These are phyloP conservation scores for Neoarius graeffei DNA, from an alignment of 2,113 vertebrate species.

Conservation along the genomic window DNA sequence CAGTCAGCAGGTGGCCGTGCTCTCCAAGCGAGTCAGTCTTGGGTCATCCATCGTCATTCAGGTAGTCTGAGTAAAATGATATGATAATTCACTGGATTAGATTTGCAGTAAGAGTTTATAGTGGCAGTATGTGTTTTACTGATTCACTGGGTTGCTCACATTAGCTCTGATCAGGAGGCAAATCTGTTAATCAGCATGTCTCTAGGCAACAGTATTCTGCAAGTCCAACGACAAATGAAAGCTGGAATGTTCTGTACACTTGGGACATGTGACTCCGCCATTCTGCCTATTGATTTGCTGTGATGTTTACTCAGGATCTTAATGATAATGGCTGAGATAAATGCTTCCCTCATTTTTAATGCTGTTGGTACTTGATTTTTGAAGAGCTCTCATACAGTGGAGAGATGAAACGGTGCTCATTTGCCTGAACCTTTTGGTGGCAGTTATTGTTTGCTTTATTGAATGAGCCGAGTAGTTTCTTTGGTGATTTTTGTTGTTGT, in stretches of 20 bases:
- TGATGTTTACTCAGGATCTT: conserved; percentile 36
- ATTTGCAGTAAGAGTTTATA: conserved; percentile 28
- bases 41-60: not conserved
- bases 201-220: conserved; percentile 61
- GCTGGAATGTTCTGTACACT: conserved; percentile 49
- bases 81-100: not conserved
- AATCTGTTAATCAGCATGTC: conserved; percentile 60
- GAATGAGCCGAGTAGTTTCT: not conserved
- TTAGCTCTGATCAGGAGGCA: conserved; percentile 40
- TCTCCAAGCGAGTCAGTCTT: conserved; percentile 26
- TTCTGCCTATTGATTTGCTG: conserved; percentile 26
- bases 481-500: not conserved
- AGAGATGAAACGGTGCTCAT: not conserved
- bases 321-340: conserved; percentile 29
- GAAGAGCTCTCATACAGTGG: conserved; percentile 14
- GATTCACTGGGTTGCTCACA: conserved; percentile 57
- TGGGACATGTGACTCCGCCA: not conserved
- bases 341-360: conserved; percentile 18
- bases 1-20: conserved; percentile 27
- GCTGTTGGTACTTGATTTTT: conserved; percentile 9
- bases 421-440: not conserved
- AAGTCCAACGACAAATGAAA: conserved; percentile 57
- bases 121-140: conserved; percentile 53
- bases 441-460: not conserved
- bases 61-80: not conserved